Evolutionary conservation across 2,113 vertebrate genomes (phyloP), one percentile per base, ranked within the genome.

Genomic region (Chaetodon trifascialis): DNA sequence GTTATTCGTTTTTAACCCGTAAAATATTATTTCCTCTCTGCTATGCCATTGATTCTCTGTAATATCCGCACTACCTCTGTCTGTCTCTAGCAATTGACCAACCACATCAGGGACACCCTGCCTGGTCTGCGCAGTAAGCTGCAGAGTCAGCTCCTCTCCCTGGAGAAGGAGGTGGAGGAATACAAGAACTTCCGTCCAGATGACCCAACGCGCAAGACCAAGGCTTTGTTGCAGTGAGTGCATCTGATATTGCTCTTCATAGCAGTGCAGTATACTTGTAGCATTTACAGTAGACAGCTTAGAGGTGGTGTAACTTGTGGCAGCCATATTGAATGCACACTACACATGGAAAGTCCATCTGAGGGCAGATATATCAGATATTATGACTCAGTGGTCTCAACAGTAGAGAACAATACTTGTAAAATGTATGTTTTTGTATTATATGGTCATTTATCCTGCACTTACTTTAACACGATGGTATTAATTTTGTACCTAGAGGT

Each of bases 131-230:
- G 98, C 5, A 98, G 96, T 93, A 99, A 99, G 25, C 95, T 99
- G 0, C 98, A 99, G 95, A 98, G 97, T 85, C 98, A 99, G 92
- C 94, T 98, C 59, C 95, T 99, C 0, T 98, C 97, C 3, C 93
- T 99, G 89, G 98, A 99, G 85, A 99, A 99, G 91, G 98, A 99
- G 84, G 98, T 99, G 15, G 97, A 99, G 83, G 97, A 99, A 59
- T 99, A 95, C 73, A 99, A 98, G 94, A 99, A 99, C 89, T 99
- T 97, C 93, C 95, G 97, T 0, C 98, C 98, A 0, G 98, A 99
- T 0, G 98, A 99, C 56, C 98, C 98, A 40, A 98, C 98, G 0
- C 92, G 98, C 17, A 99, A 99, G 92, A 99, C 98, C 93, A 99
- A 99, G 95, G 98, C 98, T 4, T 70, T 99, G 86, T 89, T 99